Base-by-base conservation (phyloP, 2,113 vertebrate species). In the Trichomycterus rosablanca region DNA sequence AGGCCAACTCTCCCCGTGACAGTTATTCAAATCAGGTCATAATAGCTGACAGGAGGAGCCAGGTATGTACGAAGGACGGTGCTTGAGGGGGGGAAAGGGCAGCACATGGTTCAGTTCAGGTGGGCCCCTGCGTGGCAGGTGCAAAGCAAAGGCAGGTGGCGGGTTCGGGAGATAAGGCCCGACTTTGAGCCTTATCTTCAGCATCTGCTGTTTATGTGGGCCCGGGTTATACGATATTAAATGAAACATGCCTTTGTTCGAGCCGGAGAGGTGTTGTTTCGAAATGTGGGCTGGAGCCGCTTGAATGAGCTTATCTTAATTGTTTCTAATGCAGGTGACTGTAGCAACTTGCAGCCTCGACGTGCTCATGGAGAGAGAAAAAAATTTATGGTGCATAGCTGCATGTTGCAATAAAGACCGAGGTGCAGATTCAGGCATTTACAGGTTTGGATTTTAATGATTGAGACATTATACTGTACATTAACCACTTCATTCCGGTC, bases 21-120 rank as follows among this genome's bases (percentile, higher is more conserved):
- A 46, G 77, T 79, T 79, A 79, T 77, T 76, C 73, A 79, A 75
- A 78, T 71, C 68, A 70, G 55, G 42, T 56, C 53, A 30, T 70
- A 59, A 52, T 66, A 39, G 16, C 20, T 56, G 15, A n/a, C 19
- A 18, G 16, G 53, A 43, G 14, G 59, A n/a, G 22, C 54, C 20
- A 23, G 37, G 43, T 30, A 16, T 19, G 23, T 44, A 23, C 12
- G 24, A 12, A 14, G 10, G 28, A 22, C 24, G 9, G 23, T 28
- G 24, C 14, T 8, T 11, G 42, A 7, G 24, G 2, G 35, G 2
- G 46, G 19, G 46, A 54, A 35, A 32, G 24, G 34, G 40, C 7
- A 64, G 49, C 12, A 19, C 57, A 59, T 59, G 50, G 59, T 58
- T 51, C 20, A 37, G 28, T 24, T 59, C 43, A 46, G 22, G 28